Base-by-base conservation (phyloP, 64 coral and sea anemone species). In the Montipora cactus region DNA sequence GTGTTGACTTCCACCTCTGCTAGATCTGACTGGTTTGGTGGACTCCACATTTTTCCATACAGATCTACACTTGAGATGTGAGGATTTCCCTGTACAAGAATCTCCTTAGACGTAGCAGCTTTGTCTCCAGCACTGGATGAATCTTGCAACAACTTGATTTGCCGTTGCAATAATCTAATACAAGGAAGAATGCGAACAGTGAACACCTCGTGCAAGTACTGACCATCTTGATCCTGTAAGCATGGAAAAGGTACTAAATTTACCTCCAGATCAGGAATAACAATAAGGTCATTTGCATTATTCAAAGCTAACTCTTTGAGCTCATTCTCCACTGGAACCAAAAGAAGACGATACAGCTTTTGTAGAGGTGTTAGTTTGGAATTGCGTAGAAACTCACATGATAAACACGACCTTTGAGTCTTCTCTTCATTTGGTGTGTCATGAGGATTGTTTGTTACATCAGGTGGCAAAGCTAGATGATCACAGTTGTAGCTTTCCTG, bases 21-120 rank as follows among this genome's bases (percentile, higher is more conserved):
- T 50, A 97, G 49, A 59, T 76, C 12, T 61, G 92, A 88, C 21
- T 97, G 73, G 25, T 86, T 73, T 4, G 50, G 58, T 73, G 96
- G 90, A 71, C 74, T 87, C 96, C 96, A 97, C 11, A 84, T 44
- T 61, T 81, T 93, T 16, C 81, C 83, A 55, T 89, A 50, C 49
- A 95, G 85, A 57, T 88, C 85, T 25, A 95, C 96, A 49, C 76
- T 80, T 5, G 96, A 74, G 23, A 97, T 97, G 1, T 46, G 76
- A 28, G 96, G 92, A 80, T 97, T 97, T 44, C 96, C 96, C 25
- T 86, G 64, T 21, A 97, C 67, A 50, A 97, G 75, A 78, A 97
- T 95, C 69, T 94, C 88, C 7, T 67, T 64, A 25, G 58, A 84
- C 15, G 59, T 44, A 16, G 1, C 18, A 47, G 8, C 64, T 50